Base-by-base conservation (phyloP, 1,140 invertebrate genomes). In the Trichonephila clavata region DNA sequence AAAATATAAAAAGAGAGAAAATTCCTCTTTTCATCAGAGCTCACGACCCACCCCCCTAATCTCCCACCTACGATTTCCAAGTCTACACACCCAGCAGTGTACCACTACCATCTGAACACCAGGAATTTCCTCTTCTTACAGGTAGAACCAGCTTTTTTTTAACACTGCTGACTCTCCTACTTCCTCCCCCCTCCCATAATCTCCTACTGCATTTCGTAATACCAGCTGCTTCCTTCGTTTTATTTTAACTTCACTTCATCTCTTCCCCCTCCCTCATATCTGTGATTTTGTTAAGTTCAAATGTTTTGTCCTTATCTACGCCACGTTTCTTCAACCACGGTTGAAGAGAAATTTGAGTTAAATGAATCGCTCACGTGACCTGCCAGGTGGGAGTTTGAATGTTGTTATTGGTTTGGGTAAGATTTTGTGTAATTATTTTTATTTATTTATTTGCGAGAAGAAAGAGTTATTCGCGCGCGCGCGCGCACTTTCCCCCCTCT, bases 191-290 rank as follows among this genome's bases (percentile, higher is more conserved):
- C 14, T n/a, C 59, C 60, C 24, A 43, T 61, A 83, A 86, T 86
- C 84, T 86, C 60, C 84, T 86, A 61, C 84, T 77, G 71, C 71
- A 77, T 86, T 86, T 86, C 84, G 84, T 63, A 86, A 86, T 86
- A 32, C 84, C 84, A 86, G 84, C 84, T 86, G 84, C 84, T 32
- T 60, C 81, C 50, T 83, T 18, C 71, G 71, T 77, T 77, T 27
- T 14, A 27, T 77, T 77, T 27, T 32, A 10, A 50, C 50, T n/a
- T 68, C 65, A 68, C 21, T 68, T 68, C 77, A 13, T 2, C 21
- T 39, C 18, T 27, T 2, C 43, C 16, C 59, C 60, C 81, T 3
- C 59, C 59, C 59, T 20, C 81, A 4, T 57, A 24, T 57, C n/a
- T 77, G 14, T 77, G 14, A 16, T 83, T 83, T 83, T 21, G 81